Conservation (phyloP, 2,888 invertebrate genomes). For the Drosophila villosipedis region DNA sequence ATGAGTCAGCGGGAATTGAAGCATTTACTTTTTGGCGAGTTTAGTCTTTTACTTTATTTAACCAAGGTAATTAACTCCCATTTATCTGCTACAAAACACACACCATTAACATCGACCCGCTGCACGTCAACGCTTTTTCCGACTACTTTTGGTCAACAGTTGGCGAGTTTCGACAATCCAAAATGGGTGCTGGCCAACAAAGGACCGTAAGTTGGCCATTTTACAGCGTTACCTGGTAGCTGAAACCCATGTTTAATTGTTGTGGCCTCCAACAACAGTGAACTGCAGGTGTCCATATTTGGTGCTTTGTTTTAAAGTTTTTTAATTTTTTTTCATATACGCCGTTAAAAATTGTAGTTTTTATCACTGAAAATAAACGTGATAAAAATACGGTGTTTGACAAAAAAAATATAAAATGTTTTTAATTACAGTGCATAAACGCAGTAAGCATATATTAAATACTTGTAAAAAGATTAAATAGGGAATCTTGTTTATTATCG, state of each 20-base stretch:
- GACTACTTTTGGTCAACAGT: slow-evolving; percentile 23
- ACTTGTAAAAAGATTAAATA: background rate
- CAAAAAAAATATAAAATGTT: background rate
- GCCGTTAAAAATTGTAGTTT: background rate
- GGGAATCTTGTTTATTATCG: background rate
- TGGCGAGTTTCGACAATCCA: background rate
- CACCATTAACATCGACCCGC: slow-evolving; percentile 29
- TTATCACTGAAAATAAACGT: background rate
- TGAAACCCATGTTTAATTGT: slow-evolving; percentile 17
- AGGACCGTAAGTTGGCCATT: slow-evolving; percentile 16
- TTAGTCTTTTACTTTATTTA: slow-evolving; percentile 10
- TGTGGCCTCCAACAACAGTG: slow-evolving; percentile 13
- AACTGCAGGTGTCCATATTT: slow-evolving; percentile 11
- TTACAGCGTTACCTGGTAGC: slow-evolving; percentile 9
- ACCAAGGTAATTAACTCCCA: slow-evolving; percentile 43
- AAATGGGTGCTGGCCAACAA: slow-evolving; percentile 20
- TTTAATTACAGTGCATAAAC: background rate
- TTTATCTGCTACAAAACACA: slow-evolving; percentile 20
- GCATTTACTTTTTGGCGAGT: slow-evolving; percentile 18
- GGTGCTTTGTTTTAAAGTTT: slow-evolving; percentile 3
- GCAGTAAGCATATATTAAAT: too few relatives aligned
- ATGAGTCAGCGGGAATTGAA: slow-evolving; percentile 43
- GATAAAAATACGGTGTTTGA: accelerated
- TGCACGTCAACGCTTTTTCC: slow-evolving; percentile 15
- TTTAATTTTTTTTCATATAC: background rate